Percentiles rank a stretch among this genome's conserved stretches.
These are phyloP conservation scores for Petrocephalus sullivani DNA, from an alignment of 2,797 vertebrate species.

Conservation along the genomic window DNA sequence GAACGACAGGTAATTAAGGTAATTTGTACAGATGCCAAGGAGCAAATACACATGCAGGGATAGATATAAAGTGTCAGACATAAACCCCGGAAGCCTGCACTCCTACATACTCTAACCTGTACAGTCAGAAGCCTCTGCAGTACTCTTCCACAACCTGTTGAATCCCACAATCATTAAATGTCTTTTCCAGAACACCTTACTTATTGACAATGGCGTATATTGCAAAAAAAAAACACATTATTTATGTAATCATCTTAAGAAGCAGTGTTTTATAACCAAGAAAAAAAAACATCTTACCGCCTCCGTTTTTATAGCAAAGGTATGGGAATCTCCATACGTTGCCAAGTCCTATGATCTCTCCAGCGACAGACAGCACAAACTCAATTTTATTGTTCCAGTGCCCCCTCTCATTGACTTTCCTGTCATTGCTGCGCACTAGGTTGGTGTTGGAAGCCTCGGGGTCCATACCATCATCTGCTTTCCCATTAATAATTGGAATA, in stretches of 20 bases:
- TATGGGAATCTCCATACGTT: conserved; percentile 99
- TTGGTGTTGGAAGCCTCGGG: conserved; percentile 73
- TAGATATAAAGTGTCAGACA: neutral
- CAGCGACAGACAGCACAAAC: conserved; percentile 94
- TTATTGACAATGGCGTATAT: neutral
- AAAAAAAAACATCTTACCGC: conserved; percentile 70
- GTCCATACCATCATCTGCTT: conserved; percentile 83
- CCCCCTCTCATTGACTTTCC: conserved; percentile 84
- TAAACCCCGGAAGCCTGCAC: neutral
- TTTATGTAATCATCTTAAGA: neutral
- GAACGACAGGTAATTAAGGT: neutral
- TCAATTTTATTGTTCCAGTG: conserved; percentile 99
- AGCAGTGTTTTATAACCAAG: neutral
- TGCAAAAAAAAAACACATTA: neutral
- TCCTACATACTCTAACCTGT: neutral
- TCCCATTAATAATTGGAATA: conserved; percentile 87
- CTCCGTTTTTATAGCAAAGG: conserved; percentile 99
- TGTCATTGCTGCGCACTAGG: conserved; percentile 67
- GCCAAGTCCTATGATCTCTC: conserved; percentile 95
- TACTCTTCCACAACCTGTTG: neutral
- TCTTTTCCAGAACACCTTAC: neutral
- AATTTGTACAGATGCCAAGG: conserved; percentile 1
- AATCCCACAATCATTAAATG: neutral
- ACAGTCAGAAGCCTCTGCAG: neutral
- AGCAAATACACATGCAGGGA: neutral